These are phyloP conservation scores for Ophioderma brevispina DNA, from an alignment of 35 echinoderm and acorn worm species.

Conservation along the genomic window DNA sequence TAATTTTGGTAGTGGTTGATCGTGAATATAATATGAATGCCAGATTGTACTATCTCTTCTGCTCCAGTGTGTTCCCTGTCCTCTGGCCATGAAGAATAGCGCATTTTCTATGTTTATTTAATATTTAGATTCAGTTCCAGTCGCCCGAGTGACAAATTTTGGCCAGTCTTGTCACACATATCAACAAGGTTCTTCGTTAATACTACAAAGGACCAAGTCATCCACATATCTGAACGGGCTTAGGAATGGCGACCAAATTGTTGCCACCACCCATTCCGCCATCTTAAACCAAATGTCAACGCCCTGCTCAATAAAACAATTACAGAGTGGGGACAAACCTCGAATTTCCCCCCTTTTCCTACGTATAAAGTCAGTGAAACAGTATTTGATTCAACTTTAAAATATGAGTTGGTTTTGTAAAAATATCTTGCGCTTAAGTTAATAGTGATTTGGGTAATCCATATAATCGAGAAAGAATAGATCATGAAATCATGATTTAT, in stretches of 20 bases:
- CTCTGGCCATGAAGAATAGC: not conserved
- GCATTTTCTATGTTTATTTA: slow-evolving; percentile 3
- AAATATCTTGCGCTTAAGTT: not conserved
- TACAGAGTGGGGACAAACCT: slow-evolving; percentile 12
- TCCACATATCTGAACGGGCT: not conserved
- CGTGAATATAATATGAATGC: not conserved
- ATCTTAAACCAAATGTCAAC: slow-evolving; percentile 38
- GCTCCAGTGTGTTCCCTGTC: slow-evolving; percentile 7
- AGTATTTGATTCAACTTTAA: slow-evolving; percentile 25
- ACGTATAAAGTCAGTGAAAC: slow-evolving; percentile 3
- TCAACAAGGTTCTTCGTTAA: not conserved
- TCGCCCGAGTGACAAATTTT: not conserved
- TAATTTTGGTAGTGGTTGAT: not conserved
- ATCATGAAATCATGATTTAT: slow-evolving; percentile 49
- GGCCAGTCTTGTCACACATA: not conserved
- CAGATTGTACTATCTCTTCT: not conserved
- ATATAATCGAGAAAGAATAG: not conserved
- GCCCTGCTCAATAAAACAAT: slow-evolving; percentile 46
- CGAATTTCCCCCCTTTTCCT: slow-evolving; percentile 17
- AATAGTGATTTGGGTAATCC: slow-evolving; percentile 9
- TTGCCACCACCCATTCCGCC: not conserved
- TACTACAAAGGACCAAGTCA: not conserved
- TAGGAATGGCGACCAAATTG: not conserved
- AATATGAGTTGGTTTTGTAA: slow-evolving; percentile 24
- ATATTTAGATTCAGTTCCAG: not conserved